These are phyloP conservation scores for Drosophila mayaguana DNA, from an alignment of 2,888 invertebrate genomes.

Conservation along the genomic window DNA sequence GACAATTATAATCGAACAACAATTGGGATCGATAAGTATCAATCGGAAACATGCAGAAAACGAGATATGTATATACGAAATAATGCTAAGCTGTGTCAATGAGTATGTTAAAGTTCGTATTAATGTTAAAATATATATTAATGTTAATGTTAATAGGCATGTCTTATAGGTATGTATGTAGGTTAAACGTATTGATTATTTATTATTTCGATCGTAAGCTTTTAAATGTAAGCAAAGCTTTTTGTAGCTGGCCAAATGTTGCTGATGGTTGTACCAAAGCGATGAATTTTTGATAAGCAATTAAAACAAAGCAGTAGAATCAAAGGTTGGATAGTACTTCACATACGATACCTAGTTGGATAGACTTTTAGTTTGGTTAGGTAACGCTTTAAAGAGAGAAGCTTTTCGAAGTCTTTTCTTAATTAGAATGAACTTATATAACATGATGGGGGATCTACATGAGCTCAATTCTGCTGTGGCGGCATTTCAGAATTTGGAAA, in stretches of 20 bases:
- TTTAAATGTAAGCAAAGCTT: slow-evolving; percentile 70
- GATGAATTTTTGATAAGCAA: slow-evolving; percentile 27
- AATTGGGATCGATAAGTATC: slow-evolving; percentile 5
- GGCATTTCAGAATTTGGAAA: neutral
- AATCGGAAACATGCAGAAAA: slow-evolving; percentile 35
- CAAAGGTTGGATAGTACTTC: slow-evolving; percentile 16
- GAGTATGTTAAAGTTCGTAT: neutral
- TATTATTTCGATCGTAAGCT: slow-evolving; percentile 65
- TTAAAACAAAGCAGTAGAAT: slow-evolving; percentile 21
- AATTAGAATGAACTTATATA: slow-evolving; percentile 6
- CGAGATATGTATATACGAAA: neutral
- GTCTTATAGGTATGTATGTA: slow-evolving; percentile 17
- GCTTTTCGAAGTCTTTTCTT: slow-evolving; percentile 16
- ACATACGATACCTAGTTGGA: slow-evolving; percentile 50
- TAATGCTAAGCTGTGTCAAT: neutral
- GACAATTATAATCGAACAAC: slow-evolving; percentile 15
- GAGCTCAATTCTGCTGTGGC: slow-evolving; percentile 7
- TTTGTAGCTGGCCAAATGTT: slow-evolving; percentile 34
- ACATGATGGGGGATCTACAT: slow-evolving; percentile 1
- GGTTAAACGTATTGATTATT: slow-evolving; percentile 27
- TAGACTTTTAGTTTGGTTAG: slow-evolving; percentile 7
- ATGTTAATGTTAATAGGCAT: slow-evolving; percentile 17
- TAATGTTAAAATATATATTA: neutral
- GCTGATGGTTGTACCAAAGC: slow-evolving; percentile 36
- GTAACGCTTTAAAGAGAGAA: slow-evolving; percentile 27